These are phyloP conservation scores for Todus mexicanus DNA, from an alignment of 2,797 vertebrate genomes.

Conservation along the genomic window DNA sequence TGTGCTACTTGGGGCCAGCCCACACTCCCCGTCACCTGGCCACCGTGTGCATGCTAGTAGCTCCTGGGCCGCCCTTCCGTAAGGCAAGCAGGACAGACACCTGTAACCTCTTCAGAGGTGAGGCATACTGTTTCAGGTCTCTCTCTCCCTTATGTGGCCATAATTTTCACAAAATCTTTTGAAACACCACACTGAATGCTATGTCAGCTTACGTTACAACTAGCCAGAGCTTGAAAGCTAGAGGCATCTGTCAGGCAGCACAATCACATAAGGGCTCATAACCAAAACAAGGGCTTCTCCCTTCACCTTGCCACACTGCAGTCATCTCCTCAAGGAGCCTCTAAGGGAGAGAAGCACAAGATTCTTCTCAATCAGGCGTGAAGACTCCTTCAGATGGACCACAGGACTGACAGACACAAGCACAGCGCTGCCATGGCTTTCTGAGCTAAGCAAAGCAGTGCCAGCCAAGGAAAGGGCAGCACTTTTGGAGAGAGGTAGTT, in stretches of 20 bases:
- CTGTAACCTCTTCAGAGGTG: neutral
- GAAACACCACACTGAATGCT: neutral
- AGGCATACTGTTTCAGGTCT: neutral
- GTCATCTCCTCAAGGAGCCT: neutral
- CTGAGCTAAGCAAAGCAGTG: neutral
- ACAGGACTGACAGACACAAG: neutral
- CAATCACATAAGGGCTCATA: neutral
- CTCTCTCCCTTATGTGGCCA: accelerated
- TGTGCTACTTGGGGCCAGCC: neutral
- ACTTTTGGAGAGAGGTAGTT: neutral
- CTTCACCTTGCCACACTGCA: neutral
- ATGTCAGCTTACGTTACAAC: neutral
- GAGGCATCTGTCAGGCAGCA: neutral
- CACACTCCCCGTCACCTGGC: neutral
- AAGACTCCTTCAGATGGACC: neutral
- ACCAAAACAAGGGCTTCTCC: neutral
- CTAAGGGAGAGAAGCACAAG: neutral
- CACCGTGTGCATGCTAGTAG: accelerated
- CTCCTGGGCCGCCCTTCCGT: neutral
- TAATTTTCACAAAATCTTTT: neutral
- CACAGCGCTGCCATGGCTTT: accelerated
- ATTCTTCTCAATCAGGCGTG: neutral
- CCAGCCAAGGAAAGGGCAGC: neutral
- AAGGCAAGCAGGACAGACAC: neutral
- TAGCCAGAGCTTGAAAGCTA: neutral